A percentile compares a stretch with the other conserved stretches of the same genome.
phyloP scores from a whole-genome alignment of 2,797 vertebrate genomes.

The Malacoctenus gilli region DNA sequence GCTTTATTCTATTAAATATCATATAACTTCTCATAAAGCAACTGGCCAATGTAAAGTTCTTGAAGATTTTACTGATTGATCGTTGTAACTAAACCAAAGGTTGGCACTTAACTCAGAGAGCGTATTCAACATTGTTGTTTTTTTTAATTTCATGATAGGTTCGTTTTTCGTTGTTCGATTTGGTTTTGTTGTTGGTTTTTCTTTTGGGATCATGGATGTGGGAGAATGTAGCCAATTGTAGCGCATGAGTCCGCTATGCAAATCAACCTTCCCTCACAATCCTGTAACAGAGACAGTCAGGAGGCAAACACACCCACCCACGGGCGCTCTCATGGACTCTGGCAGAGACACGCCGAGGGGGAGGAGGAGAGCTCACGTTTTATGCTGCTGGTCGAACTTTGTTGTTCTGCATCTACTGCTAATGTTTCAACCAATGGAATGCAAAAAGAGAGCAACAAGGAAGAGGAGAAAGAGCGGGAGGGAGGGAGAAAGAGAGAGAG shows the following conservation, averaged over 20 bases:
- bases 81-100: slow-evolving; percentile 84
- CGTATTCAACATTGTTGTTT: slow-evolving; percentile 59
- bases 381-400: slow-evolving; percentile 74
- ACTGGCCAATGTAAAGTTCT: slow-evolving; percentile 65
- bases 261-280: slow-evolving; percentile 81
- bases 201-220: slow-evolving; percentile 71
- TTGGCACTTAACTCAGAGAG: slow-evolving; percentile 78
- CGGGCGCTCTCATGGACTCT: slow-evolving; percentile 61
- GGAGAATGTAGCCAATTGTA: slow-evolving; percentile 86
- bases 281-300: slow-evolving; percentile 79
- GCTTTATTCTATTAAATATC: slow-evolving; percentile 65
- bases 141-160: slow-evolving; percentile 60
- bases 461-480: slow-evolving; percentile 5
- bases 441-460: slow-evolving; percentile 51
- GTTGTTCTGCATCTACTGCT: slow-evolving; percentile 68
- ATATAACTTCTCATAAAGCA: slow-evolving; percentile 54
- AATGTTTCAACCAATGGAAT: slow-evolving; percentile 61
- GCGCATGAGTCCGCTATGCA: slow-evolving; percentile 86
- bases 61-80: slow-evolving; percentile 61
- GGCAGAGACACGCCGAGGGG: slow-evolving; percentile 40
- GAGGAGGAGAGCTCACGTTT: slow-evolving; percentile 50
- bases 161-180: slow-evolving; percentile 28
- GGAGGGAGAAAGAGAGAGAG: slow-evolving; percentile 16
- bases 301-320: slow-evolving; percentile 73
- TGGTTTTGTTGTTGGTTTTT: slow-evolving; percentile 37